These are phyloP conservation scores for Yponomeuta plumbellus DNA, from an alignment of 2,888 invertebrate species.

Conservation along the genomic window DNA sequence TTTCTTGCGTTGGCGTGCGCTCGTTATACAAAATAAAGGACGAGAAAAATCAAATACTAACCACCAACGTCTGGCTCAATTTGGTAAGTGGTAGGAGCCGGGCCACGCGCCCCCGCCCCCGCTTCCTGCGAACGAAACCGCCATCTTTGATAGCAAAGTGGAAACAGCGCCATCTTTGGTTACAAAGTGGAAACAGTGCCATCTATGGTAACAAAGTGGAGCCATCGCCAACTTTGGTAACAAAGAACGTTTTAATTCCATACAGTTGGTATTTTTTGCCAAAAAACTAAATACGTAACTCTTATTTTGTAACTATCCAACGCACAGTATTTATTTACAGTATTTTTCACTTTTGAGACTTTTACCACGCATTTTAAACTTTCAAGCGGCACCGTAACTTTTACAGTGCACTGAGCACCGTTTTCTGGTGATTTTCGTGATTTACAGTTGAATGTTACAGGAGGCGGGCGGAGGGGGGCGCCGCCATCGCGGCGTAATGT, in stretches of 20 bases:
- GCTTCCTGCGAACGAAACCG: conserved; percentile 15
- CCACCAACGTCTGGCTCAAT: conserved; percentile 98
- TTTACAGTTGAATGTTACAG: conserved; percentile 31
- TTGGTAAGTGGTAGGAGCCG: conserved; percentile 90
- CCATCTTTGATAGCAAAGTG: neutral
- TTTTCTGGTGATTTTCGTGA: conserved; percentile 3
- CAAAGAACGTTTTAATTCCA: neutral
- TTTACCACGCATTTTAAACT: neutral
- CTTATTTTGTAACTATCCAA: neutral
- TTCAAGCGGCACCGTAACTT: neutral
- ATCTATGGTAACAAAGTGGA: conserved; percentile 1
- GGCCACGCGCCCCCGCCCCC: conserved; percentile 42
- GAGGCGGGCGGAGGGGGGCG: conserved; percentile 63
- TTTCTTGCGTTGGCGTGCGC: conserved; percentile 76
- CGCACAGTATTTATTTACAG: neutral
- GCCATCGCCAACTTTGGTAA: neutral
- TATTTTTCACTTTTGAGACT: neutral
- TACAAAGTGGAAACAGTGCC: neutral
- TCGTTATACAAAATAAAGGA: conserved; percentile 86
- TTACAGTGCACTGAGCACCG: neutral
- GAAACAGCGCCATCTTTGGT: conserved; percentile 3
- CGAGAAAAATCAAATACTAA: conserved; percentile 99
- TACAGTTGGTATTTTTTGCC: neutral
- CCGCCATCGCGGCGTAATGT: conserved; percentile 64
- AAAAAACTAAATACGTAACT: neutral